Evolutionary conservation across 2,797 vertebrate species (phyloP).

Genomic region (Smutsia gigantea): DNA sequence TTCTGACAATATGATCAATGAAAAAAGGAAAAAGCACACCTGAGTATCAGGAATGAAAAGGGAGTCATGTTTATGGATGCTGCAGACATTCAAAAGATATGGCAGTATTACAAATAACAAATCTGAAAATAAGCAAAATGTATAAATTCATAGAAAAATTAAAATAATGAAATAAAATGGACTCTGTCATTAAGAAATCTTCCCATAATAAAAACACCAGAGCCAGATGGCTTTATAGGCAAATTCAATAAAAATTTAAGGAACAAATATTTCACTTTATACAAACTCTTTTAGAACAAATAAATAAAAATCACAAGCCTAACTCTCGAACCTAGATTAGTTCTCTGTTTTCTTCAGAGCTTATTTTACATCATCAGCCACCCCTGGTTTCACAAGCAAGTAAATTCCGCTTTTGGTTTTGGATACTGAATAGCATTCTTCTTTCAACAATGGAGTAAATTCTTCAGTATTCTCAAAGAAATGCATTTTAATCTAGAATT

Average conservation of each 20-base stretch:
- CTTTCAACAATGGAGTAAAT: neutral
- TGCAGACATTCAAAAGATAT: neutral
- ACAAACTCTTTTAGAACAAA: constrained; percentile 21
- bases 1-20: neutral
- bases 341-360: neutral
- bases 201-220: neutral
- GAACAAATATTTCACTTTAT: neutral
- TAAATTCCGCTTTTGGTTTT: constrained; percentile 21
- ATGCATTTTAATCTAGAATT: constrained; percentile 36
- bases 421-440: neutral
- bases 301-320: neutral
- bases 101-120: neutral
- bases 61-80: neutral
- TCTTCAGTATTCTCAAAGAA: neutral
- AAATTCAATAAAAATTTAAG: neutral
- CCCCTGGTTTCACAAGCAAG: neutral
- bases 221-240: neutral
- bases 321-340: neutral
- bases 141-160: constrained; percentile 20
- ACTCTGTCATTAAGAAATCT: constrained; percentile 16
- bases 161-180: neutral
- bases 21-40: neutral
- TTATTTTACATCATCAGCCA: constrained; percentile 12
- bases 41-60: neutral
- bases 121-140: neutral